These are phyloP conservation scores for Gavia stellata DNA, from an alignment of 2,113 vertebrate genomes.

Conservation along the genomic window DNA sequence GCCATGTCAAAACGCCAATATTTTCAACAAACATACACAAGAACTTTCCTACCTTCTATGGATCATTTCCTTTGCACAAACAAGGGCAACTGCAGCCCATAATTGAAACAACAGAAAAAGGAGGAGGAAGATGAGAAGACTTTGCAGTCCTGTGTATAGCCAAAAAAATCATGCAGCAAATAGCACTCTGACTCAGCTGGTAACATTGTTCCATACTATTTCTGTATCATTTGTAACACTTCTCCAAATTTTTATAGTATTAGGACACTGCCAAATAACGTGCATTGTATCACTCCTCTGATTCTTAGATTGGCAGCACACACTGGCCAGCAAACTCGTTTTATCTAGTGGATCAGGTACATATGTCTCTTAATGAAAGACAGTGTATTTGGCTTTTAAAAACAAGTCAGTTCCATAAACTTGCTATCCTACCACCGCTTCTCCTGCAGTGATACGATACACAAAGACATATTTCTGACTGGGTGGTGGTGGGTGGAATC, in stretches of 20 bases:
- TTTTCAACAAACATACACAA: constrained; percentile 3
- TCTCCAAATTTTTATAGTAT: constrained; percentile 19
- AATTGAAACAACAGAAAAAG: constrained; percentile 43
- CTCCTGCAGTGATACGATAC: neutral
- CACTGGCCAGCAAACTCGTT: neutral
- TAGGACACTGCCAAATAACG: neutral
- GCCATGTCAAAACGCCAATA: constrained; percentile 19
- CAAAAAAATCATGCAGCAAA: constrained; percentile 35
- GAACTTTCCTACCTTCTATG: constrained; percentile 28
- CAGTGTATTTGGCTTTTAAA: neutral
- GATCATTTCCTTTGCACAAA: constrained; percentile 39
- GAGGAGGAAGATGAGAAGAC: constrained; percentile 20
- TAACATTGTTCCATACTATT: constrained; percentile 42
- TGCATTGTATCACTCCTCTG: neutral
- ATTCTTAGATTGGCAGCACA: neutral
- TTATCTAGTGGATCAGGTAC: neutral
- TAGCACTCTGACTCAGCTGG: constrained; percentile 46
- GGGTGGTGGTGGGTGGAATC: neutral
- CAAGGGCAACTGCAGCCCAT: constrained; percentile 37
- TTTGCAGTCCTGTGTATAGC: neutral
- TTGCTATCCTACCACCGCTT: neutral
- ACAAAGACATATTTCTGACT: constrained; percentile 16
- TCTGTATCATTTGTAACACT: constrained; percentile 51
- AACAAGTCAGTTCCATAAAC: neutral
- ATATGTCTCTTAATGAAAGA: neutral